Base-by-base conservation (phyloP, 2,113 vertebrate species). In the Spilogale gracilis region DNA sequence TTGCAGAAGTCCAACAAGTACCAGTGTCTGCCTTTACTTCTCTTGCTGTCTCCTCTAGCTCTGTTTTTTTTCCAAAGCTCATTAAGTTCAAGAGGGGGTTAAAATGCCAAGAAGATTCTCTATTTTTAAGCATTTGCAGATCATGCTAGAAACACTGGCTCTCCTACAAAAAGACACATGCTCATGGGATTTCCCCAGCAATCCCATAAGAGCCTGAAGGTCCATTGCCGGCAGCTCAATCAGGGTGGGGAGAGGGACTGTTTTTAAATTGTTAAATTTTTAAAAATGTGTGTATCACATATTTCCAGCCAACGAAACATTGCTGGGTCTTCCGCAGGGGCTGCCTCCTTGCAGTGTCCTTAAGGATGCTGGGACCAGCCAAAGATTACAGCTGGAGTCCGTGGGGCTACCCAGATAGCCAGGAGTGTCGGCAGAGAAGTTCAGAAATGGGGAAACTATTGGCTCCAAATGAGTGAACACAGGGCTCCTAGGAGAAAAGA, bases 191-290 rank as follows among this genome's bases (percentile, higher is more conserved):
- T 95, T 61, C 63, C 90, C 87, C 88, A 76, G 69, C 74, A 69
- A 84, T 67, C 89, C 52, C 43, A 0, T 32, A 85, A 88, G 56
- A 95, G 60, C 76, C 38, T 58, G 56, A 69, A 97, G 71, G 25
- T 94, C 89, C 84, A 56, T 60, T 1, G 1, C 80, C 6, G 3
- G 87, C 96, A 97, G 90, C 83, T 94, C 90, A 43, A 79, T 67
- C 48, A 52, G 91, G 95, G 95, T 91, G 58, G 94, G 65, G 69
- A 88, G 78, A 95, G 86, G 45, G 67, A 56, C 61, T 0, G 1
- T 93, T 85, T 98, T 95, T 54, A 96, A 96, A 94, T 79, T 71
- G 52, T 93, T 76, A 50, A 65, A 16, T 25, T 79, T 32, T 91
- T 6, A 8, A 54, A 45, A 88, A 43, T 23, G 5, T 85, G 74